These are phyloP conservation scores for Eurystomus glaucurus DNA, from an alignment of 2,797 vertebrate genomes.

Conservation along the genomic window DNA sequence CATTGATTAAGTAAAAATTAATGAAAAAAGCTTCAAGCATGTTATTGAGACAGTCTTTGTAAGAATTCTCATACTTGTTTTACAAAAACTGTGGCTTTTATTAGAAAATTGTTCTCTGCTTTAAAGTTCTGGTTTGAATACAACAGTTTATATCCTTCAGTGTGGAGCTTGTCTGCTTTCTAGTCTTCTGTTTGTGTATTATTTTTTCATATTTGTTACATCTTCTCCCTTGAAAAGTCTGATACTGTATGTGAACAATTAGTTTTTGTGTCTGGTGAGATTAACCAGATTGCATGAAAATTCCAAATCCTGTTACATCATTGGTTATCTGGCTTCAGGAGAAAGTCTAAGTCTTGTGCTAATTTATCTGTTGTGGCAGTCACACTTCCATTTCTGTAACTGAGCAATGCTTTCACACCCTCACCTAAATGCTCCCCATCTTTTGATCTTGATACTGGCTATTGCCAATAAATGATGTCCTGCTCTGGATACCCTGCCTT, in stretches of 20 bases:
- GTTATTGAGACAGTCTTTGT: neutral
- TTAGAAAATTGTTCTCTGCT: neutral
- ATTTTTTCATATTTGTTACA: conserved; percentile 17
- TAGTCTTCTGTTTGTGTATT: neutral
- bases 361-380: neutral
- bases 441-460: neutral
- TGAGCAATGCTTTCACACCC: neutral
- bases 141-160: neutral
- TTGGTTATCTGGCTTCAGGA: neutral
- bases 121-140: conserved; percentile 7
- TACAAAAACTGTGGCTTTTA: neutral
- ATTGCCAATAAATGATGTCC: neutral
- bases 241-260: neutral
- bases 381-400: neutral
- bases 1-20: conserved; percentile 29
- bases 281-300: neutral
- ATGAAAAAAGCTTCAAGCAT: neutral
- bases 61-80: neutral
- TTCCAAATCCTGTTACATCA: neutral
- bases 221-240: conserved; percentile 1
- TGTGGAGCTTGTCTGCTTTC: neutral
- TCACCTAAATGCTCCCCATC: neutral
- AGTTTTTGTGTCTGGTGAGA: neutral
- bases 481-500: neutral
- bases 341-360: neutral